phyloP scores from a whole-genome alignment of 2,888 invertebrate species.

The Chironomus riparius region DNA sequence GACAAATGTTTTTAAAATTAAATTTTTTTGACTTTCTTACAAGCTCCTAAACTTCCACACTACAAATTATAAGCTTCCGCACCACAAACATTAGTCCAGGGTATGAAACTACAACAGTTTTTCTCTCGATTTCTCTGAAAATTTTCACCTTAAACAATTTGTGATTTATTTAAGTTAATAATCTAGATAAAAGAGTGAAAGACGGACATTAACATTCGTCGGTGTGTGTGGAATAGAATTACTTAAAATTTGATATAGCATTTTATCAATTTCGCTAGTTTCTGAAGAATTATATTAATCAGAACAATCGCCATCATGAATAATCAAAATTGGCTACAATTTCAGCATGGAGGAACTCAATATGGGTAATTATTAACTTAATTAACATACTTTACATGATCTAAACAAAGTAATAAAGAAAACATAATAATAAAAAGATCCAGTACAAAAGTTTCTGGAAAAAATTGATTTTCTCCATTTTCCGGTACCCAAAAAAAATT shows the following conservation, averaged over 20 bases:
- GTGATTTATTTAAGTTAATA: background rate
- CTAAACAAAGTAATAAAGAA: background rate
- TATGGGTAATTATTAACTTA: background rate
- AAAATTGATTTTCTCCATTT: background rate
- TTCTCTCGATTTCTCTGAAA: background rate
- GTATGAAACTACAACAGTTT: background rate
- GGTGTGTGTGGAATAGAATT: constrained; percentile 26
- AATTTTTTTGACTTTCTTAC: background rate
- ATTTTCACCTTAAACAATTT: background rate
- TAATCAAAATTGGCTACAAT: constrained; percentile 14
- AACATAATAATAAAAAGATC: background rate
- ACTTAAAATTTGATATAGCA: background rate
- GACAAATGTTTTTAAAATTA: constrained; percentile 43
- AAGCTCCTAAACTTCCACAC: background rate
- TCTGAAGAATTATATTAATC: background rate
- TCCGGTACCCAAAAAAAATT: background rate
- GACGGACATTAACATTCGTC: background rate
- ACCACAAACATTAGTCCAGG: too few species aligned
- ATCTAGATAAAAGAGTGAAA: background rate
- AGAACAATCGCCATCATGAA: background rate
- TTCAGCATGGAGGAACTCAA: constrained; percentile 21
- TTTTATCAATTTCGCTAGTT: background rate
- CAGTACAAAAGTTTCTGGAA: background rate
- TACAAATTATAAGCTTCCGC: too few species aligned
- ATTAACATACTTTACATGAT: background rate